Conservation (phyloP, 2,113 vertebrate species). For the Esox niger region DNA sequence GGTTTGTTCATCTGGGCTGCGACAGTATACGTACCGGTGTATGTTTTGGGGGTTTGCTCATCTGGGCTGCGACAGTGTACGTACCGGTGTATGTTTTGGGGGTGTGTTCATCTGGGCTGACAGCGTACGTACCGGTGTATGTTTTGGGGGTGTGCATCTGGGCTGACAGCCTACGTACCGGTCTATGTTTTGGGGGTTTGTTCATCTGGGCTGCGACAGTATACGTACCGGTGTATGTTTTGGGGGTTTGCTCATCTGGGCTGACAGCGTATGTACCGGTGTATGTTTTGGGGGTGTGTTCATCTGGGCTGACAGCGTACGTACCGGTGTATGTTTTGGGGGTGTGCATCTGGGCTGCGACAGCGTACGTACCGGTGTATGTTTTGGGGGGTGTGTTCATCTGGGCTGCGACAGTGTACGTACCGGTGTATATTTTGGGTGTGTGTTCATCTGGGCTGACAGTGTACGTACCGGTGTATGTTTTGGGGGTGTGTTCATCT, state of each 20-base stretch:
- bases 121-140: too few relatives aligned
- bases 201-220: too few relatives aligned
- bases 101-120: too few relatives aligned
- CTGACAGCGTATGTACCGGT: conserved; percentile 76
- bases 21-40: too few relatives aligned
- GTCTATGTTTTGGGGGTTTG: too few relatives aligned
- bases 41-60: too few relatives aligned
- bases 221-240: too few relatives aligned
- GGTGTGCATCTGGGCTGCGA: conserved; percentile 64
- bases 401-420: conserved; percentile 83
- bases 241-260: background rate
- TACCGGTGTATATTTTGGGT: conserved; percentile 15
- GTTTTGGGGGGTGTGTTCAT: background rate
- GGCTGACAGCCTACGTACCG: too few relatives aligned
- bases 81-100: too few relatives aligned
- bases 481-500: background rate
- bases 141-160: too few relatives aligned
- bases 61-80: too few relatives aligned
- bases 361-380: conserved; percentile 77
- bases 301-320: conserved; percentile 79
- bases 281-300: background rate
- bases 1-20: background rate
- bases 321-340: conserved; percentile 42
- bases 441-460: conserved; percentile 61
- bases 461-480: conserved; percentile 75